Evolutionary conservation across 2,113 vertebrate genomes (phyloP).

Genomic region (Scopus umbretta): DNA sequence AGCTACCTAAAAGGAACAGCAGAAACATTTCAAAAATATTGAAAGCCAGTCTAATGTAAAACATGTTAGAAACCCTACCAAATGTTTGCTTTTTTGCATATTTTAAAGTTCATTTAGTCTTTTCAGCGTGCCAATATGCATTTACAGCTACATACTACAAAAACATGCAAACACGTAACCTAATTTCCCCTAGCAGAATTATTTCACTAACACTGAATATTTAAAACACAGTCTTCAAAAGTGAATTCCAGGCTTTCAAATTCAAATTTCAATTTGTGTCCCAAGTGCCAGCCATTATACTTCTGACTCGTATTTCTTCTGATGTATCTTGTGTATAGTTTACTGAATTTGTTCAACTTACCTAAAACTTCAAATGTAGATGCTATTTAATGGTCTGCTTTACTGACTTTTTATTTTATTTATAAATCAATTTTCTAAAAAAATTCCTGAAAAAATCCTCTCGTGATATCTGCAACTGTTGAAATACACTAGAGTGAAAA

Average conservation of each 20-base stretch:
- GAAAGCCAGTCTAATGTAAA: background rate
- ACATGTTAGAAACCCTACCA: background rate
- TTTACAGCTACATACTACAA: background rate
- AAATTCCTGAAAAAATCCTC: background rate
- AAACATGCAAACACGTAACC: background rate
- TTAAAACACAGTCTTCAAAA: background rate
- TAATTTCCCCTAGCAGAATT: background rate
- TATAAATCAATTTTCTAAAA: background rate
- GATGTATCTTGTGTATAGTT: background rate
- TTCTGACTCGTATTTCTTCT: background rate
- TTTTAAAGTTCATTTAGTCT: background rate
- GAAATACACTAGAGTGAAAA: background rate
- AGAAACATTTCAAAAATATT: background rate
- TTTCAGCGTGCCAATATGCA: background rate
- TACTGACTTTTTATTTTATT: background rate
- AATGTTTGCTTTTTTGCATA: background rate
- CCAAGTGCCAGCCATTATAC: background rate
- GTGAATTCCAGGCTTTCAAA: background rate
- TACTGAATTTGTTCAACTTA: background rate
- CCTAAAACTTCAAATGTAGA: background rate
- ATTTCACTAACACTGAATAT: background rate
- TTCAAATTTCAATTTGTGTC: background rate
- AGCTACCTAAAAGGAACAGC: background rate
- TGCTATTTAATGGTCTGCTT: background rate
- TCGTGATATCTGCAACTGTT: background rate